A percentile compares a stretch with the other conserved stretches of the same genome.
phyloP scores from a whole-genome alignment of 2,888 invertebrate genomes.

The Auanema freiburgensis region DNA sequence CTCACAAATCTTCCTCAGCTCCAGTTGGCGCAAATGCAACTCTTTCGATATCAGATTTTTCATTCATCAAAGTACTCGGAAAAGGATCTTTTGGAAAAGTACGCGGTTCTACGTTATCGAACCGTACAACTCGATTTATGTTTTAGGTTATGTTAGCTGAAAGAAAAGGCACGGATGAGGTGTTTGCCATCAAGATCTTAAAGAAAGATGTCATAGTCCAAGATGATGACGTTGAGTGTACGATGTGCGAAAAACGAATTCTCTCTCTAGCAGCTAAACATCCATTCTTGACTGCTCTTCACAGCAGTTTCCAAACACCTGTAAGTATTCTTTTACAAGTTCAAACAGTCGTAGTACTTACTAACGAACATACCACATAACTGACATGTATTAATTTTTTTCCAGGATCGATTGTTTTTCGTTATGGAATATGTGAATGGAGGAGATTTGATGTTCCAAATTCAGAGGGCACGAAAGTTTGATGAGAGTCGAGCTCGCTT shows the following conservation, averaged over 20 bases:
- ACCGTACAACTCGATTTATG: not conserved
- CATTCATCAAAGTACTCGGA: constrained; percentile 95
- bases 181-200: constrained; percentile 76
- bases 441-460: constrained; percentile 81
- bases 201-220: constrained; percentile 93
- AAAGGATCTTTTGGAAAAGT: constrained; percentile 95
- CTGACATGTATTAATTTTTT: not conserved
- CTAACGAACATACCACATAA: not conserved
- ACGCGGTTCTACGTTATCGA: constrained; percentile 1
- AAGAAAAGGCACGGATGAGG: constrained; percentile 86
- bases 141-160: constrained; percentile 91
- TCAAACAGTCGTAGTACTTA: not conserved
- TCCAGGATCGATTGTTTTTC: constrained; percentile 87
- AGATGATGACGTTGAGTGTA: constrained; percentile 98
- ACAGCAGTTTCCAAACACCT: constrained; percentile 94
- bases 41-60: constrained; percentile 76
- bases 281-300: constrained; percentile 94
- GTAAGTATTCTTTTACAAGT: constrained; percentile 68
- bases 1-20: not conserved
- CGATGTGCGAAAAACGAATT: constrained; percentile 96
- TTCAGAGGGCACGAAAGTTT: constrained; percentile 94
- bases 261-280: constrained; percentile 93
- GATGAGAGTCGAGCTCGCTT: constrained; percentile 88
- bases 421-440: constrained; percentile 99
- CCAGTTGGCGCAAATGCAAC: constrained; percentile 21